Base-by-base conservation (phyloP, 1,140 invertebrate genomes). In the Artemia franciscana region DNA sequence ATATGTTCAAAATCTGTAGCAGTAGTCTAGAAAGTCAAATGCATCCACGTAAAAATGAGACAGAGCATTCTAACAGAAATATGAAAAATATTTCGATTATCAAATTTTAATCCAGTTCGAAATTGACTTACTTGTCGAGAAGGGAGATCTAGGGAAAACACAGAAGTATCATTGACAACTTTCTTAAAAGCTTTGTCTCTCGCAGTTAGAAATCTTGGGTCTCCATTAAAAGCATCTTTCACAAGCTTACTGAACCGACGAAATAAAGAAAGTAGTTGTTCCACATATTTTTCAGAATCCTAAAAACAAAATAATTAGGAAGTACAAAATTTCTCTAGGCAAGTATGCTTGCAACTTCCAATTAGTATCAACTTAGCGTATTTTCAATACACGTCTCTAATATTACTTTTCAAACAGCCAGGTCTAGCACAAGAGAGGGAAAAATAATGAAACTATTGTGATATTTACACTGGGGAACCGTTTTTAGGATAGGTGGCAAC, bases 211-310 rank as follows among this genome's bases (percentile, higher is more conserved):
- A 98, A 98, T 58, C 94, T 77, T 5, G 95, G 91, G 77, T 99
- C 95, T 77, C 97, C 90, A 69, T 86, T 81, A 71, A 98, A 98
- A 1, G 94, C 95, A 68, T 96, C 87, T 68, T 84, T 84, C 5
- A 97, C 93, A 64, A 99, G 77, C 27, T 79, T 77, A 73, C 91
- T 96, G 73, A 96, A 98, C 69, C 84, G 81, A 66, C 85, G 84
- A 74, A 97, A 99, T 28, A 98, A 78, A 66, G 90, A 85, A 62
- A 99, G 75, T 59, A 99, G 75, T 65, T 93, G 82, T 72, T 98
- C 94, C 7, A 98, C 94, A 78, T 98, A 99, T 76, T 98, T 97
- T 74, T 98, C 95, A 2, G 92, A 95, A 72, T 99, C 95, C 75
- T 93, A 65, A 5, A 69, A 67, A 63, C 28, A 60, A n/a, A n/a